These are phyloP conservation scores for Oxyruncus cristatus DNA, from an alignment of 2,113 vertebrate species.

Conservation along the genomic window DNA sequence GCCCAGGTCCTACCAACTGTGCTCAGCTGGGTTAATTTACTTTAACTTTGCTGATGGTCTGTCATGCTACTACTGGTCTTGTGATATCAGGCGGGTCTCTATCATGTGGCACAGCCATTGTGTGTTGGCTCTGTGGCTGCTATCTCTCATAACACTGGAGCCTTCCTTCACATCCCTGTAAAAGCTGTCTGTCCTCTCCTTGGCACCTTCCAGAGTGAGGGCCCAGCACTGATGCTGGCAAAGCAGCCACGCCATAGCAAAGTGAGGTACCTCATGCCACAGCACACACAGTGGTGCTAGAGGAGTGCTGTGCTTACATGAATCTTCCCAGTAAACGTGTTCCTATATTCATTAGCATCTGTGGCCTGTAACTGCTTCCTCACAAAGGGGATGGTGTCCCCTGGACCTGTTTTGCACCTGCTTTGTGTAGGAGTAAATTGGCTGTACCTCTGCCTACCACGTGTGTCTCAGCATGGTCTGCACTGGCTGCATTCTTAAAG, in stretches of 20 bases:
- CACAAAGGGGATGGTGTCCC: neutral
- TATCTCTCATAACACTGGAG: neutral
- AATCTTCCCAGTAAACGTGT: neutral
- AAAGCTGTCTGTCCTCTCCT: neutral
- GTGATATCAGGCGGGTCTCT: neutral
- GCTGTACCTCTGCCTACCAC: neutral
- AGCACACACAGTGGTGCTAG: neutral
- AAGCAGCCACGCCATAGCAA: neutral
- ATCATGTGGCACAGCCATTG: accelerated
- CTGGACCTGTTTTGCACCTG: neutral
- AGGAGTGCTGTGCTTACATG: neutral
- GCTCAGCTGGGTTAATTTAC: neutral
- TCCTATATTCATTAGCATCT: neutral
- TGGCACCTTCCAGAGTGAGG: neutral
- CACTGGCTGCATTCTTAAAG: neutral
- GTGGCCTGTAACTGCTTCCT: neutral
- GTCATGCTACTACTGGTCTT: accelerated
- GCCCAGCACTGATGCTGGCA: neutral
- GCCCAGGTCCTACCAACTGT: neutral
- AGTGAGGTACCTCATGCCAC: neutral
- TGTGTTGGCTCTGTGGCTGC: neutral
- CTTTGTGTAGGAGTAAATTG: neutral
- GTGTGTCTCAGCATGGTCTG: neutral
- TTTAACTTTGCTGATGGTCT: neutral
- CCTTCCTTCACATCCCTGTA: neutral